Evolutionary conservation across 2,113 vertebrate genomes (phyloP).

Genomic region (Thymallus thymallus): DNA sequence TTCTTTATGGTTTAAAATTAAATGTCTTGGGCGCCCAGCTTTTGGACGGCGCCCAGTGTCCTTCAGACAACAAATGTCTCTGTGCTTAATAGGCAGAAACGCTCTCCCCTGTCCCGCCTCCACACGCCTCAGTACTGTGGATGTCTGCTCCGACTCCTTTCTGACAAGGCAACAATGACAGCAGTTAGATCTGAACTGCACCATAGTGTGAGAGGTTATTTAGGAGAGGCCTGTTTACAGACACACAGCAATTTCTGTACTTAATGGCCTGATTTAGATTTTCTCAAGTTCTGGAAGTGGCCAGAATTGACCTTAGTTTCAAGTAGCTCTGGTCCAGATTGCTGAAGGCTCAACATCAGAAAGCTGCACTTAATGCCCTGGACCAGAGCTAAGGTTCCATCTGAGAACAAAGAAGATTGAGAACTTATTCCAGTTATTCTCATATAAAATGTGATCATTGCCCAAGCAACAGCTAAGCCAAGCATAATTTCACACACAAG

Average conservation of each 20-base stretch:
- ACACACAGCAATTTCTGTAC: slow-evolving; percentile 17
- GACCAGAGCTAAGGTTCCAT: neutral
- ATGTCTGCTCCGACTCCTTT: slow-evolving; percentile 17
- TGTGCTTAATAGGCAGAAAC: slow-evolving; percentile 63
- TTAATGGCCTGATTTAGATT: slow-evolving; percentile 24
- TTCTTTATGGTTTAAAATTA: slow-evolving; percentile 75
- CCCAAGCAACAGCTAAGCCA: neutral
- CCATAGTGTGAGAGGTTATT: neutral
- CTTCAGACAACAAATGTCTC: slow-evolving; percentile 80
- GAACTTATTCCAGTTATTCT: neutral
- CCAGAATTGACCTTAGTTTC: neutral
- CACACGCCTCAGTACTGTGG: neutral
- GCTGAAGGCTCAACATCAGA: too few relatives aligned
- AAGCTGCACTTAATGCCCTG: too few relatives aligned
- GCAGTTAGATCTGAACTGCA: neutral
- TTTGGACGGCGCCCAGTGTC: slow-evolving; percentile 78
- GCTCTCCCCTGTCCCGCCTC: slow-evolving; percentile 38
- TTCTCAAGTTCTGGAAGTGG: neutral
- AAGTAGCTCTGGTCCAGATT: too few relatives aligned
- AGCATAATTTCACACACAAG: neutral
- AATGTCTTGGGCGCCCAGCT: slow-evolving; percentile 70
- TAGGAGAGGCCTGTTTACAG: slow-evolving; percentile 18
- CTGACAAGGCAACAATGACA: slow-evolving; percentile 25
- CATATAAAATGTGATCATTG: neutral
- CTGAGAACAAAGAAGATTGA: neutral